Evolutionary conservation across 2,113 vertebrate species (phyloP).

Genomic region (Semnornis frantzii): DNA sequence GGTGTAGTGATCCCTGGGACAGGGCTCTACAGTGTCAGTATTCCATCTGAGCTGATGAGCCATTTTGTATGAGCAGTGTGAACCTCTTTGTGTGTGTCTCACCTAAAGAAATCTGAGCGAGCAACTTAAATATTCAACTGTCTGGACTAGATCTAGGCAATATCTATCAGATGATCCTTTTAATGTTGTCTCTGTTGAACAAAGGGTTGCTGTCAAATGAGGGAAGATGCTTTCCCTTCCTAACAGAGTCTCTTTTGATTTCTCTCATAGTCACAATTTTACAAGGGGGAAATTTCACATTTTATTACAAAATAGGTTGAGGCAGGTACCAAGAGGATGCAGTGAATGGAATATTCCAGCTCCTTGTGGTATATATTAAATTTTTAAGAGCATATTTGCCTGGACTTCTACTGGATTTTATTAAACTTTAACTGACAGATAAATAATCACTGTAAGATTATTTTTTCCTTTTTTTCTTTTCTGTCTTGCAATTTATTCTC

Average conservation of each 20-base stretch:
- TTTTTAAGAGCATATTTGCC: neutral
- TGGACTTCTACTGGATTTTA: neutral
- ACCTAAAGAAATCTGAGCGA: neutral
- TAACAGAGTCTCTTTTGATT: neutral
- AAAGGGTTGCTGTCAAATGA: neutral
- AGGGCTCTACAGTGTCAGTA: neutral
- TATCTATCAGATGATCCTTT: neutral
- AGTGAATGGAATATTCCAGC: neutral
- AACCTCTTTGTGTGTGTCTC: neutral
- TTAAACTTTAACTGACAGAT: neutral
- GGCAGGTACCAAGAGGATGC: neutral
- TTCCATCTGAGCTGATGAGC: neutral
- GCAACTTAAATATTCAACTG: neutral
- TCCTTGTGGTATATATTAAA: neutral
- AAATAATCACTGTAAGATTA: neutral
- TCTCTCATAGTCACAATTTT: neutral
- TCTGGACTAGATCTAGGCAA: neutral
- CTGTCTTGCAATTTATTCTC: neutral
- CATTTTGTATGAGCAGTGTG: neutral
- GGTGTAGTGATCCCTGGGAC: neutral
- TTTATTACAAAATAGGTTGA: neutral
- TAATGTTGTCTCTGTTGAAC: neutral
- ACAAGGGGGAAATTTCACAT: neutral
- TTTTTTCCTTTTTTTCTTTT: neutral
- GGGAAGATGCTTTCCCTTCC: neutral